Evolutionary conservation across 2,888 invertebrate genomes (phyloP), one percentile per base, ranked within the genome.

Genomic region (Spilosoma lubricipeda): DNA sequence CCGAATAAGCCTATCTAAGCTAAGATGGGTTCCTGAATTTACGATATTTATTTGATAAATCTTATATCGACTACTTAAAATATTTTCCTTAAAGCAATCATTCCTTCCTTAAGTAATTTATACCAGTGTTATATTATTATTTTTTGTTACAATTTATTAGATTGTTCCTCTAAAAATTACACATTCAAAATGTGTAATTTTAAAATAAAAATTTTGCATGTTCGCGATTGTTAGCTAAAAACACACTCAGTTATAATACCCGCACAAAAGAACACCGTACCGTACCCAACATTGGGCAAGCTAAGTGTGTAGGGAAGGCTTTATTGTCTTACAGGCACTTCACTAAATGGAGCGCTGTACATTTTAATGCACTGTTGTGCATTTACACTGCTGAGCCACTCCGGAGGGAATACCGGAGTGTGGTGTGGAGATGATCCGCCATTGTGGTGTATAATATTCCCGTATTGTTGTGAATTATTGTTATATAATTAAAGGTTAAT

Each of bases 301-400:
- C 82, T 84, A 74, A 70, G 78, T 71, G 77, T 69, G 74, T 70
- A 73, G 52, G 66, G 76, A 85, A 85, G 82, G 82, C 76, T 73
- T 83, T 83, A 85, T 89, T 89, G 88, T 89, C 87, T 89, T 87
- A 86, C 77, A 78, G 79, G 81, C 82, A 81, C 84, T 82, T 70
- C 75, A 78, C 77, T 79, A 77, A 87, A 88, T 88, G 87, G 87
- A 82, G 82, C 85, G 87, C 77, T 81, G 83, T 82, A 77, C 85
- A 80, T 87, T 87, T 86, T 86, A 87, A 86, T 83, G 85, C 79
- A 77, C 74, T 76, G 81, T 71, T 80, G 81, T 75, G 77, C 80
- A 81, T 80, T 74, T 67, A 63, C 71, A 63, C 52, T 23, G 65
- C 23, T 39, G n/a, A 68, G 39, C 15, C 3, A 45, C 20, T 56